phyloP scores from a whole-genome alignment of 1,140 invertebrate genomes.

The Drosophila parabipectinata region DNA sequence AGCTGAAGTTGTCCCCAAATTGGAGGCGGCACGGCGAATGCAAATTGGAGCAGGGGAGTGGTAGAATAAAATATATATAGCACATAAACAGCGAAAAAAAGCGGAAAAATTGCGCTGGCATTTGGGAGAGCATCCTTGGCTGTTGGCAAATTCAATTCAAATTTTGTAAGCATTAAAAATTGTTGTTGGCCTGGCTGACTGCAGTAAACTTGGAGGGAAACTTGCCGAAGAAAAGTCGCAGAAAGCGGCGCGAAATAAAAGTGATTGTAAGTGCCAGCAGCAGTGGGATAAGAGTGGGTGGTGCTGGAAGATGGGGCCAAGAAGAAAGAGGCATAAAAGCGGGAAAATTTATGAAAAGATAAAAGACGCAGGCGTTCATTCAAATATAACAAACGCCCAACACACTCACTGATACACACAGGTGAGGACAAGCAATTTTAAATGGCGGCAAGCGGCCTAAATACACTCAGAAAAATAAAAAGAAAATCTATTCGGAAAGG shows the following conservation, averaged over 20 bases:
- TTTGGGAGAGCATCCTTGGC: constrained; percentile 61
- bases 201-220: constrained; percentile 70
- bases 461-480: constrained; percentile 12
- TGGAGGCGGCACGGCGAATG: constrained; percentile 61
- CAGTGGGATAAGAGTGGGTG: neutral
- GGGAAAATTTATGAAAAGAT: constrained; percentile 80
- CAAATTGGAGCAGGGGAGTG: constrained; percentile 53
- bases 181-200: constrained; percentile 30
- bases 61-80: constrained; percentile 3
- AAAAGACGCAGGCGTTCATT: constrained; percentile 81
- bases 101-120: constrained; percentile 41
- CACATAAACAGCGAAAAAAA: constrained; percentile 33
- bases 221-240: constrained; percentile 51
- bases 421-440: constrained; percentile 81
- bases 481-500: no score
- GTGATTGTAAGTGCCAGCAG: constrained; percentile 74
- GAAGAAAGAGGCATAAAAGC: constrained; percentile 58
- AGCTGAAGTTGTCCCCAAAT: constrained; percentile 57
- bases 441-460: constrained; percentile 66
- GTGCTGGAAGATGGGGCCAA: neutral
- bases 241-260: constrained; percentile 70
- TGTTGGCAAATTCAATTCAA: constrained; percentile 80
- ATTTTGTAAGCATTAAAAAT: constrained; percentile 80
- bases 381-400: constrained; percentile 70
- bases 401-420: constrained; percentile 21